Evolutionary conservation across 1,140 invertebrate species (phyloP), one percentile per base, ranked within the genome.

Genomic region (Mycetomoellerius zeteki): DNA sequence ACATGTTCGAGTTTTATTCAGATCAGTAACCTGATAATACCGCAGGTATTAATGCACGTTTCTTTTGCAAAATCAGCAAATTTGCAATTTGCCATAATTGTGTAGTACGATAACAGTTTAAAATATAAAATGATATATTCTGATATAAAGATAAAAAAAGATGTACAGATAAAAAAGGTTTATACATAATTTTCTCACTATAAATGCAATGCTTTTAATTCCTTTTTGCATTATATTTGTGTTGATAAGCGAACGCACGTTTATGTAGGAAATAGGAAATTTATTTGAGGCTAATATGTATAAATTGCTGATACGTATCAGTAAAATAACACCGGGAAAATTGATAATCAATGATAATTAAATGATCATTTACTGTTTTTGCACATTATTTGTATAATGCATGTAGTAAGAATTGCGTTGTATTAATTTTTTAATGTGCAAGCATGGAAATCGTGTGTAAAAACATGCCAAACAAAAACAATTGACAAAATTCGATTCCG

Each of bases 261-360:
- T 37, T 76, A 54, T 75, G 6, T 75, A 14, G 72, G 30, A 75
- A 75, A 56, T 56, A 56, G 72, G n/a, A 60, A 76, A 60, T 62
- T 77, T 27, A 47, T 64, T 77, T 43, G 27, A 77, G 43, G 24
- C n/a, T 33, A 2, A 56, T 62, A 19, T 43, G 54, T 76, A 77
- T 12, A 24, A 50, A 47, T 65, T 30, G 27, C 19, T 78, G 43
- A 21, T 5, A 30, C 21, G 16, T 47, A 33, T n/a, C 10, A 16
- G 8, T 50, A 65, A 67, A 64, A 4, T n/a, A n/a, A 50, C 19
- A 43, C 16, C 21, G 33, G 5, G 2, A 69, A 81, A 81, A 71
- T 21, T 67, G 52, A 16, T 19, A 16, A 67, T 54, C 14, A 19
- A 30, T 54, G 21, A 69, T 16, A 54, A 54, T 81, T 19, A 69